These are phyloP conservation scores for Nephrotoma appendiculata DNA, from an alignment of 2,888 invertebrate genomes.

Conservation along the genomic window DNA sequence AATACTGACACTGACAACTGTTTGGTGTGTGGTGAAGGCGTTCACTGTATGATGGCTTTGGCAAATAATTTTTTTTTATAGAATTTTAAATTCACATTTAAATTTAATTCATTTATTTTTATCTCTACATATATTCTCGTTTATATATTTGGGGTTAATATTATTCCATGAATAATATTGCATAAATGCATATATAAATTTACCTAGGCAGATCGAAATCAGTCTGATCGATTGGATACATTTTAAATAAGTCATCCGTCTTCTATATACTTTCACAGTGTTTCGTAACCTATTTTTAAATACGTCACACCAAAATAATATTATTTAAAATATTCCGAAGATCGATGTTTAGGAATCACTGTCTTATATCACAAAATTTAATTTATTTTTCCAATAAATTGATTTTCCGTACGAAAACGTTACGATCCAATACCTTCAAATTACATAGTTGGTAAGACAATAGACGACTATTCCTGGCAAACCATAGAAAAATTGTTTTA, in stretches of 20 bases:
- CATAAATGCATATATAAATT: not conserved
- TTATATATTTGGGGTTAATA: not conserved
- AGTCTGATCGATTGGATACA: not conserved
- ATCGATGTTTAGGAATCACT: no score
- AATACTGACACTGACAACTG: not conserved
- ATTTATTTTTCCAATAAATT: no score
- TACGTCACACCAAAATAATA: no score
- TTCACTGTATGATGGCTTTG: not conserved
- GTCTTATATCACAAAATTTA: no score
- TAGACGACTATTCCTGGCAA: no score
- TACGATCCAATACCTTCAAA: no score
- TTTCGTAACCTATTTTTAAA: no score
- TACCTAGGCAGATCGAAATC: not conserved
- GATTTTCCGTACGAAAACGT: no score
- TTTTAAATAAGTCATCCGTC: not conserved
- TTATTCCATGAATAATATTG: not conserved
- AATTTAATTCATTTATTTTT: not conserved
- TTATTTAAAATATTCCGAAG: no score
- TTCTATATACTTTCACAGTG: not conserved
- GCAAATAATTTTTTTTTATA: not conserved
- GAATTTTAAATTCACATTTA: not conserved
- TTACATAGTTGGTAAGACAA: no score
- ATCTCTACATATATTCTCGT: not conserved
- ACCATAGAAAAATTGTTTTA: not conserved
- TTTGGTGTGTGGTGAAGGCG: not conserved